A percentile compares a stretch with the other conserved stretches of the same genome.
phyloP scores from a whole-genome alignment of 1,140 invertebrate species.

The Temnothorax curvispinosus region DNA sequence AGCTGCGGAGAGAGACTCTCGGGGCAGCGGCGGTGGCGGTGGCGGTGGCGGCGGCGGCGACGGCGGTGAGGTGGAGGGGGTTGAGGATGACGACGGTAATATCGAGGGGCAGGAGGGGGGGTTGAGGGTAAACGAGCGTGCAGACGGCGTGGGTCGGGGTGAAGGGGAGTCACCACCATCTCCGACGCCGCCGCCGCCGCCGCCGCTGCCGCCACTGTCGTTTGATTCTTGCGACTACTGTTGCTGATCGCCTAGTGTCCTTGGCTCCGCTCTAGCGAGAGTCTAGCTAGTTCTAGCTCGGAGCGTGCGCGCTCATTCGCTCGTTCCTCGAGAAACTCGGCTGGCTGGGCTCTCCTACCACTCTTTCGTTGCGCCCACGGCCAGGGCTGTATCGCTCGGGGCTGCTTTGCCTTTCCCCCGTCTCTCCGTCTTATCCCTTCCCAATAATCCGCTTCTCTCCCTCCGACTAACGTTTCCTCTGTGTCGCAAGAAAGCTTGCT shows the following conservation, averaged over 20 bases:
- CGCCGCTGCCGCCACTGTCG: not conserved
- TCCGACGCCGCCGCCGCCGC: slow-evolving; percentile 22
- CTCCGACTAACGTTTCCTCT: not conserved
- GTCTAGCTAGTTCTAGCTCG: slow-evolving; percentile 76
- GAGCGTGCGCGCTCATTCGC: slow-evolving; percentile 55
- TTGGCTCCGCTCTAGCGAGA: slow-evolving; percentile 78
- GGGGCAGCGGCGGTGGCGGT: slow-evolving; percentile 57
- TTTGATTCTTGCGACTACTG: slow-evolving; percentile 56
- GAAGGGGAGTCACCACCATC: slow-evolving; percentile 75
- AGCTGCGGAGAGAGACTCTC: slow-evolving; percentile 71
- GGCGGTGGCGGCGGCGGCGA: slow-evolving; percentile 40
- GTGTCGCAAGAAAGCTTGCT: not conserved
- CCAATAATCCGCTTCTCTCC: not conserved
- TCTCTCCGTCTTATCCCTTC: slow-evolving; percentile 9
- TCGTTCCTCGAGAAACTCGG: slow-evolving; percentile 63
- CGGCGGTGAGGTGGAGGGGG: slow-evolving; percentile 42
- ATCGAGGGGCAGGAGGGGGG: slow-evolving; percentile 57
- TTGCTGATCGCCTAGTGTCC: slow-evolving; percentile 75
- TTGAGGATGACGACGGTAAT: slow-evolving; percentile 34
- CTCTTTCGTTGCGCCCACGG: slow-evolving; percentile 67
- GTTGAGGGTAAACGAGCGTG: slow-evolving; percentile 62
- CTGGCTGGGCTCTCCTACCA: slow-evolving; percentile 67
- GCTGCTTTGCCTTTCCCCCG: slow-evolving; percentile 54
- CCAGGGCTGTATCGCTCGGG: slow-evolving; percentile 74
- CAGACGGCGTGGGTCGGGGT: slow-evolving; percentile 79